A percentile compares a stretch with the other conserved stretches of the same genome.
Conservation (phyloP, 2,888 invertebrate species). For the Drepana falcataria region DNA sequence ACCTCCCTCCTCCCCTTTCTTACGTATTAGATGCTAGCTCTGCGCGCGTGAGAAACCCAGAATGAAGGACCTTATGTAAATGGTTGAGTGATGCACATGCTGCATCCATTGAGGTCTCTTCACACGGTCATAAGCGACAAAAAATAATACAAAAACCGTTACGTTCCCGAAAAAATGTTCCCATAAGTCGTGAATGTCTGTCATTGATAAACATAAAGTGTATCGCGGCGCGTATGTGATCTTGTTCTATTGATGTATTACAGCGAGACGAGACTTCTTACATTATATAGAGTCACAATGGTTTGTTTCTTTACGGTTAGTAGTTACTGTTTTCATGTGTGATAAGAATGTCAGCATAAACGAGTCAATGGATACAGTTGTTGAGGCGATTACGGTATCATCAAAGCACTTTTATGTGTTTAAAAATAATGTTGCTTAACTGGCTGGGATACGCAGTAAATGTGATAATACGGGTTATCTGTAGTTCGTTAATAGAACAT, state of each 20-base stretch:
- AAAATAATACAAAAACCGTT: constrained; percentile 78
- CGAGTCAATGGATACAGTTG: too few relatives aligned
- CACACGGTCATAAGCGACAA: constrained; percentile 74
- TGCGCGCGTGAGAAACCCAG: constrained; percentile 21
- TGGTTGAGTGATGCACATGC: constrained; percentile 56
- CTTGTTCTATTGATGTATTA: constrained; percentile 10
- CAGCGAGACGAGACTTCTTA: neutral
- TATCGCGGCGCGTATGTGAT: constrained; percentile 22
- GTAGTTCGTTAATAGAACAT: too few relatives aligned
- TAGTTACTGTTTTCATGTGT: too few relatives aligned
- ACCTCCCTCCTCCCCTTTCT: constrained; percentile 34
- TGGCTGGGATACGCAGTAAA: too few relatives aligned
- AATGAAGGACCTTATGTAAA: constrained; percentile 36
- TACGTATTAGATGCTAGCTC: constrained; percentile 4
- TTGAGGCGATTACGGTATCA: too few relatives aligned
- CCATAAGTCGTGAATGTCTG: constrained; percentile 69
- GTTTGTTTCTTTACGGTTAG: neutral
- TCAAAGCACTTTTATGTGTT: too few relatives aligned
- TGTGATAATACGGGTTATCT: too few relatives aligned
- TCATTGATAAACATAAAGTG: constrained; percentile 57
- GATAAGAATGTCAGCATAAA: too few relatives aligned
- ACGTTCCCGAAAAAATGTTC: constrained; percentile 70
- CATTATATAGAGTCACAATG: neutral
- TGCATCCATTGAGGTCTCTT: constrained; percentile 72
- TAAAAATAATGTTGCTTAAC: too few relatives aligned